Percentiles rank a stretch among this genome's conserved stretches.
These are phyloP conservation scores for Gnathonemus echidnorhynchus DNA, from an alignment of 2,113 vertebrate species.

Conservation along the genomic window DNA sequence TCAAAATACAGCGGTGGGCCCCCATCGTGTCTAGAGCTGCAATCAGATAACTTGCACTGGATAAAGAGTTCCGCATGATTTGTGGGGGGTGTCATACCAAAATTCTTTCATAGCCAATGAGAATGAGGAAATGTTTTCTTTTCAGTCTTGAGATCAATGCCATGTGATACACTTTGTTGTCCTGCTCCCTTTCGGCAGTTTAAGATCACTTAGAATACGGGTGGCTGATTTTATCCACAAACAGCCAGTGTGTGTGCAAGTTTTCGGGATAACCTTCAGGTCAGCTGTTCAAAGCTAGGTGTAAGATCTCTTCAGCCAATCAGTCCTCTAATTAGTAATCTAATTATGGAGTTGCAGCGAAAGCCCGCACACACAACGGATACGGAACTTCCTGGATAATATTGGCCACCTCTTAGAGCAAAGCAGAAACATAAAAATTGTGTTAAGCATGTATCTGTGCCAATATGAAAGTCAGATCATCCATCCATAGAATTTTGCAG, in stretches of 20 bases:
- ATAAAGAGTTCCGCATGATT: not conserved
- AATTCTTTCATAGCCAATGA: not conserved
- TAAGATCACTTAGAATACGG: not conserved
- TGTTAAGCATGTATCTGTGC: not conserved
- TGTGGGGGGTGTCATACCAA: not conserved
- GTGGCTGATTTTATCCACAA: not conserved
- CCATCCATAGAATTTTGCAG: not conserved
- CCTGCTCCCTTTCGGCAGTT: not conserved
- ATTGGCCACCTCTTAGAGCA: not conserved
- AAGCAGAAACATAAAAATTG: not conserved
- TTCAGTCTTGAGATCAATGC: not conserved
- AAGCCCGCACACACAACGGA: not conserved
- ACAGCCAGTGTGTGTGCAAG: not conserved
- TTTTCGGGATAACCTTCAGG: not conserved
- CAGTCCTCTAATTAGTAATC: not conserved
- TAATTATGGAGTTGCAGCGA: not conserved
- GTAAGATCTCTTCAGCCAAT: not conserved
- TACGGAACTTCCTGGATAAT: not conserved
- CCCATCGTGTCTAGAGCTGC: not conserved
- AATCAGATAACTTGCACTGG: not conserved
- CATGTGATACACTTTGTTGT: not conserved
- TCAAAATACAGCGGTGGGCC: not conserved
- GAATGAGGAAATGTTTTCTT: not conserved
- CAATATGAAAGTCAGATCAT: not conserved
- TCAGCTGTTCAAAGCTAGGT: not conserved